Conservation (phyloP, 2,113 vertebrate genomes). For the Crotalus tigris region DNA sequence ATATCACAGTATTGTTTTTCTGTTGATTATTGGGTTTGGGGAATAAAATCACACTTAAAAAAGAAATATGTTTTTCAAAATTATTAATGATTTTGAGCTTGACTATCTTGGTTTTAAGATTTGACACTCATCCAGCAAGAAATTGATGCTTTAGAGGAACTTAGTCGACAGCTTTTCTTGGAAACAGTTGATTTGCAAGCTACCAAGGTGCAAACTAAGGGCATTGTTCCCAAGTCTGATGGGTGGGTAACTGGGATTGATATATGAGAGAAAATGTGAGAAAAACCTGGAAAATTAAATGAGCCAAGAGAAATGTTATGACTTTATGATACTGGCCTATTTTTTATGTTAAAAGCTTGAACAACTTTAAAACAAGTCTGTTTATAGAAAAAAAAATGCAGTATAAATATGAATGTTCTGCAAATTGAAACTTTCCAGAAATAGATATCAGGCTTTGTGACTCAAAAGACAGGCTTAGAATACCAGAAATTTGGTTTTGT, state of each 20-base stretch:
- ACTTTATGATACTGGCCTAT: neutral
- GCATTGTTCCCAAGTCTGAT: neutral
- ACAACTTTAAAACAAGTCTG: neutral
- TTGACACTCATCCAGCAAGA: constrained; percentile 95
- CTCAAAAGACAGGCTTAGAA: neutral
- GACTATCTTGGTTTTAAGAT: constrained; percentile 78
- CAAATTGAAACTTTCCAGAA: neutral
- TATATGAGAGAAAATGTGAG: neutral
- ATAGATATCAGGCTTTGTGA: neutral
- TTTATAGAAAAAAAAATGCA: neutral
- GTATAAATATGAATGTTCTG: neutral
- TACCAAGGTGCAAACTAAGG: constrained; percentile 81
- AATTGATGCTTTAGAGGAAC: constrained; percentile 93
- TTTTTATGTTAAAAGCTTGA: neutral
- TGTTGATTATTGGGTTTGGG: neutral
- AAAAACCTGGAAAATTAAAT: constrained; percentile 2
- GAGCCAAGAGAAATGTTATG: neutral
- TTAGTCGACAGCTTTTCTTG: constrained; percentile 95
- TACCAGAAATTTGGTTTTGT: neutral
- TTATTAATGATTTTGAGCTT: constrained; percentile 60
- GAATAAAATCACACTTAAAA: neutral
- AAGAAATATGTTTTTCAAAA: neutral
- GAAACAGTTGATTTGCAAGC: constrained; percentile 96
- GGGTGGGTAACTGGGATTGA: neutral
- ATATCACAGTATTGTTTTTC: neutral